Evolutionary conservation across 2,113 vertebrate species (phyloP), one percentile per base, ranked within the genome.

Genomic region (Spermophilus dauricus): DNA sequence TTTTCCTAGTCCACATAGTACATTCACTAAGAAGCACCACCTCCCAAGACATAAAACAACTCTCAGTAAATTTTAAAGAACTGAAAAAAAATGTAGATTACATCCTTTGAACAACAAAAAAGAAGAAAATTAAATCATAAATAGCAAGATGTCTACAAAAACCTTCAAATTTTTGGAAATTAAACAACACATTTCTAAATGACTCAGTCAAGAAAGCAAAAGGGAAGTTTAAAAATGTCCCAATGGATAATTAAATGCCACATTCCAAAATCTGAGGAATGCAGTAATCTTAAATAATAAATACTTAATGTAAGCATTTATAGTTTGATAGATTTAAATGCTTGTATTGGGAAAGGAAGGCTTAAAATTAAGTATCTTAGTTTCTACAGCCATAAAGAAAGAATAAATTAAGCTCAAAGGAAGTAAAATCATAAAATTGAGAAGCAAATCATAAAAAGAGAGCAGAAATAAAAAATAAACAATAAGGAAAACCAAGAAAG

Each of bases 231-330:
- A 78, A 51, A 86, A 65, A 48, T 39, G 72, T 78, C 37, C 77
- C 39, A 85, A 58, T 82, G 11, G 26, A 32, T 42, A 88, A 83
- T 83, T n/a, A 92, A 94, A 73, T n/a, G 56, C 5, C 56, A 28
- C 14, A 28, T 77, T 61, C 17, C 72, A 94, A 96, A 89, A 92
- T 69, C 51, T 89, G 75, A 96, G 26, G 56, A 11, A 20, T 83
- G 45, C 16, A 65, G 16, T 42, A 48, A 75, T 7, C 45, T 26
- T 58, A 83, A 90, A 24, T 63, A 80, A 81, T 63, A 80, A 75
- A 72, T n/a, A 70, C 80, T 63, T 77, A 53, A 70, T 48, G 6
- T 48, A 89, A 85, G 72, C 48, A 73, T 89, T n/a, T 12, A 39
- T 18, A 73, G 30, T 16, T 53, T 53, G 48, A 58, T 24, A 53